These are phyloP conservation scores for Leistus spinibarbis DNA, from an alignment of 2,888 invertebrate species.

Conservation along the genomic window DNA sequence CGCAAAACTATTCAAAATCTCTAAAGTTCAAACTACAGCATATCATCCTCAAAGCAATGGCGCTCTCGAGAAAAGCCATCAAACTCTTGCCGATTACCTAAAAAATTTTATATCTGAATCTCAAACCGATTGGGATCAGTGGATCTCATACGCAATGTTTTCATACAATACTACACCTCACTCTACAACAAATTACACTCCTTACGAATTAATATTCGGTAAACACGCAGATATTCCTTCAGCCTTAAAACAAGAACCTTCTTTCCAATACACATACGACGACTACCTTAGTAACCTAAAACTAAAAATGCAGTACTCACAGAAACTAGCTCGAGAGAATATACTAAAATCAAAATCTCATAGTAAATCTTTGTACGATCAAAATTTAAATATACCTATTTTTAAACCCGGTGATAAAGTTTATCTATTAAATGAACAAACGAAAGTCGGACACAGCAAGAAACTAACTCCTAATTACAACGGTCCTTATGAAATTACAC, in stretches of 20 bases:
- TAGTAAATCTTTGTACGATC: slow-evolving; percentile 42
- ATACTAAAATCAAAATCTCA: slow-evolving; percentile 39
- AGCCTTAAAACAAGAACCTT: slow-evolving; percentile 41
- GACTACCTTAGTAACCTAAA: slow-evolving; percentile 40
- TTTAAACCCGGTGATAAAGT: slow-evolving; percentile 41
- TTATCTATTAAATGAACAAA: slow-evolving; percentile 33
- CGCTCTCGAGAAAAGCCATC: slow-evolving; percentile 47
- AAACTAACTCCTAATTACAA: slow-evolving; percentile 31
- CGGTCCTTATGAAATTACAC: slow-evolving; percentile 42
- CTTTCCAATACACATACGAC: slow-evolving; percentile 44
- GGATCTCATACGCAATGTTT: slow-evolving; percentile 45
- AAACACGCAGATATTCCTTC: slow-evolving; percentile 37
- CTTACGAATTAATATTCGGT: slow-evolving; percentile 44
- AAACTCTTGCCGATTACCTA: slow-evolving; percentile 45
- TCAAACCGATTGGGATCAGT: slow-evolving; percentile 48
- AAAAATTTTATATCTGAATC: slow-evolving; percentile 45
- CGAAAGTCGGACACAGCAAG: slow-evolving; percentile 21
- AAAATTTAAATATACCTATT: slow-evolving; percentile 13
- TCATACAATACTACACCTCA: slow-evolving; percentile 45
- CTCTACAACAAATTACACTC: slow-evolving; percentile 42
- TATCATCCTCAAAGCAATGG: slow-evolving; percentile 48
- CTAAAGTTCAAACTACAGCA: slow-evolving; percentile 46
- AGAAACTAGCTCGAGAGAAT: slow-evolving; percentile 43
- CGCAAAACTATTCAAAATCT: slow-evolving; percentile 46
- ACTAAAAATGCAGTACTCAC: slow-evolving; percentile 40